Conservation (phyloP, 2,888 invertebrate genomes). For the Venusia cambrica region DNA sequence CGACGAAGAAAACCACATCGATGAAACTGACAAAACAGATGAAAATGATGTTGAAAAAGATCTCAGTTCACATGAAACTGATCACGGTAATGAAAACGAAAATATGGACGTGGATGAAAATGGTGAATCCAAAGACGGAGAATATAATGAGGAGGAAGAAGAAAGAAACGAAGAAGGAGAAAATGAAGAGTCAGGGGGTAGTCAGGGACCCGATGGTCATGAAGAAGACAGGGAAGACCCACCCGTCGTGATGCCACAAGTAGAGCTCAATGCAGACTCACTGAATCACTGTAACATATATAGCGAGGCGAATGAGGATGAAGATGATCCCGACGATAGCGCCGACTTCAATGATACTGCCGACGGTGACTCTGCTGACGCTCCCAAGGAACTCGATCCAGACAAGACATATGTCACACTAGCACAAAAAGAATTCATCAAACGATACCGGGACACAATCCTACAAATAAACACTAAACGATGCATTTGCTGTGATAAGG, state of each 20-base stretch:
- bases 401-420: conserved; percentile 66
- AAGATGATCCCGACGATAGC: conserved; percentile 49
- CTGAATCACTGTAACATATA: conserved; percentile 51
- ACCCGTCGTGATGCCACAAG: conserved; percentile 56
- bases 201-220: conserved; percentile 49
- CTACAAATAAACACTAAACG: conserved; percentile 74
- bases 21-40: conserved; percentile 32
- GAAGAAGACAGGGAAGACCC: conserved; percentile 68
- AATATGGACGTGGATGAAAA: conserved; percentile 43
- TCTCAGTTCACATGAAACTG: conserved; percentile 9
- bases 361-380: conserved; percentile 39
- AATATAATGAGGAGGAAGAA: conserved; percentile 39
- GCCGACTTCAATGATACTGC: conserved; percentile 49
- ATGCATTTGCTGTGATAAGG: conserved; percentile 70
- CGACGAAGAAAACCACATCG: conserved; percentile 39
- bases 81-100: conserved; percentile 39
- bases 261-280: conserved; percentile 73
- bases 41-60: conserved; percentile 51
- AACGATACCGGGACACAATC: conserved; percentile 68
- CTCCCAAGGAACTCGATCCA: conserved; percentile 61
- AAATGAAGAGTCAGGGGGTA: conserved; percentile 42
- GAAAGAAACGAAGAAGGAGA: conserved; percentile 39
- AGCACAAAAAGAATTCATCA: conserved; percentile 69
- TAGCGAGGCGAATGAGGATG: conserved; percentile 60
- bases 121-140: conserved; percentile 37